Evolutionary conservation across 2,888 invertebrate genomes (phyloP).

Genomic region (Cheilosia grossa): DNA sequence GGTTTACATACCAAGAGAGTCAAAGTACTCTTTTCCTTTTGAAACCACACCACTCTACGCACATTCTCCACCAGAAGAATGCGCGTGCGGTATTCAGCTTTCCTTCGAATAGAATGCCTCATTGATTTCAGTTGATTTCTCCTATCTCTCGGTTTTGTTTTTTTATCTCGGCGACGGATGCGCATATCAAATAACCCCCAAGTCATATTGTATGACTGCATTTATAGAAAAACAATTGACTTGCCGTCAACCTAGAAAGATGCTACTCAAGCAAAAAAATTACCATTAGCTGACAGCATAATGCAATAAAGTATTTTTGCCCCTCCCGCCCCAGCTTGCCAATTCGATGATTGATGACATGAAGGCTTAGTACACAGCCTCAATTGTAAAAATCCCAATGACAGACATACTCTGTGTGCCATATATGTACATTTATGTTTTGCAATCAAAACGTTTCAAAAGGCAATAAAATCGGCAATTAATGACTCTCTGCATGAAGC

Average conservation of each 20-base stretch:
- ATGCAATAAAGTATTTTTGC: constrained; percentile 10
- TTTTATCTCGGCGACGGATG: constrained; percentile 20
- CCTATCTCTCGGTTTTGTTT: constrained; percentile 4
- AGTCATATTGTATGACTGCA: constrained; percentile 36
- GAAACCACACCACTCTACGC: constrained; percentile 19
- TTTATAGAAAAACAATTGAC: constrained; percentile 43
- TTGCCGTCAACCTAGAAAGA: constrained; percentile 64
- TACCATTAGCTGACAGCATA: constrained; percentile 29
- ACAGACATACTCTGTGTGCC: constrained; percentile 17
- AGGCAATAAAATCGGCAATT: constrained; percentile 51
- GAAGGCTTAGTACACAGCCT: constrained; percentile 25
- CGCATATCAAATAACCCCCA: constrained; percentile 53
- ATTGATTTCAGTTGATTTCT: constrained; percentile 64
- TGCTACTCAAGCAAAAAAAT: constrained; percentile 20
- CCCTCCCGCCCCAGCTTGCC: neutral
- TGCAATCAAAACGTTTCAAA: constrained; percentile 45
- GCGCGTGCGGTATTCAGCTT: constrained; percentile 59
- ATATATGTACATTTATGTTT: constrained; percentile 38
- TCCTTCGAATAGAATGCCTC: constrained; percentile 45
- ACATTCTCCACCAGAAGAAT: constrained; percentile 34
- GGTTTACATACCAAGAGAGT: constrained; percentile 8
- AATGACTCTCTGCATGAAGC: constrained; percentile 54
- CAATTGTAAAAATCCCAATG: constrained; percentile 28
- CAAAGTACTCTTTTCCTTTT: constrained; percentile 15
- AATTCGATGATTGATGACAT: constrained; percentile 64